Percentiles rank a stretch among this genome's conserved stretches.
Evolutionary conservation across 2,113 vertebrate species (phyloP).

Genomic region (Barnardius zonarius): DNA sequence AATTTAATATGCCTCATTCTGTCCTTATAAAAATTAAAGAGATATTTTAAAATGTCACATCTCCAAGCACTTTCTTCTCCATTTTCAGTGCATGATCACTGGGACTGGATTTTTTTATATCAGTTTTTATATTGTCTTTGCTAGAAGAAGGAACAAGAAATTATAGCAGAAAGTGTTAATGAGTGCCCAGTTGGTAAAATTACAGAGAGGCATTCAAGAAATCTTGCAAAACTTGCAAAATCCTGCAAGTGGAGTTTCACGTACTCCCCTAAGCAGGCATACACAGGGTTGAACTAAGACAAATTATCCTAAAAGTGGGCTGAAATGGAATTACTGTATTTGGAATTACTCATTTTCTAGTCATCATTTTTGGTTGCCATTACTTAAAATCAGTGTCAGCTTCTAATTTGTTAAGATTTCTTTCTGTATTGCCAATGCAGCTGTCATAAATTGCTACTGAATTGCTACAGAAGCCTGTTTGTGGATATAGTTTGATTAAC

Average conservation of each 20-base stretch:
- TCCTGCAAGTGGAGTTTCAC: neutral
- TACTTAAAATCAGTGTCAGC: neutral
- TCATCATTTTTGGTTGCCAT: neutral
- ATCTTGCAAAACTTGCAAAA: neutral
- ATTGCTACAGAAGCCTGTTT: conserved; percentile 22
- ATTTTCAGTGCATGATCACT: neutral
- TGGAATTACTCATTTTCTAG: neutral
- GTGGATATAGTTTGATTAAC: conserved; percentile 12
- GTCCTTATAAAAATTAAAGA: neutral
- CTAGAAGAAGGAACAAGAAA: neutral
- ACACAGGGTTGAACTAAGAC: neutral
- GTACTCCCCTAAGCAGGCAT: neutral
- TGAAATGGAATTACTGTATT: neutral
- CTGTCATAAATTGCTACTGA: neutral
- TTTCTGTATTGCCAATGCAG: neutral
- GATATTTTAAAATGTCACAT: neutral
- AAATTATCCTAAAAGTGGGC: neutral
- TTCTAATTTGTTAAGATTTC: neutral
- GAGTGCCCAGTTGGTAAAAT: neutral
- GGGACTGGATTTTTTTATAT: neutral
- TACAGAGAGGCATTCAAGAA: neutral
- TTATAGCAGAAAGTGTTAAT: neutral
- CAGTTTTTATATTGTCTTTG: neutral
- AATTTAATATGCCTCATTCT: conserved; percentile 5
- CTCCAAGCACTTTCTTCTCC: neutral